A percentile compares a stretch with the other conserved stretches of the same genome.
These are phyloP conservation scores for Nettapus auritus DNA, from an alignment of 2,113 vertebrate species.

Conservation along the genomic window DNA sequence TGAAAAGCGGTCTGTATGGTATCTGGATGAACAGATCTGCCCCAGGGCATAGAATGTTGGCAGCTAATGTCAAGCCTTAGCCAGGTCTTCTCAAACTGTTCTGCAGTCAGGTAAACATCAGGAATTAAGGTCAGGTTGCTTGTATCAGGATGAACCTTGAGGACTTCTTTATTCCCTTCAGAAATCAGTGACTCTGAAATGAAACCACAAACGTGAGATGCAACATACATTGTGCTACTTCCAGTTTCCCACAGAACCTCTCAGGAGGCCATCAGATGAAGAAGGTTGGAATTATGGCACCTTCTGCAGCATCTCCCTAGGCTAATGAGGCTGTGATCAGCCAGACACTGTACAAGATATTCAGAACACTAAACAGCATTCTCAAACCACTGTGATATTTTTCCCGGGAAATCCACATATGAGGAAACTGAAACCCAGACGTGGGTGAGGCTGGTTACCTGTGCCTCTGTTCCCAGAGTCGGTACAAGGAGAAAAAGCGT, in stretches of 20 bases:
- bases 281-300: not conserved
- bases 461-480: slow-evolving; percentile 40
- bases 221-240: not conserved
- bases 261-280: not conserved
- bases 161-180: slow-evolving; percentile 53
- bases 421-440: not conserved
- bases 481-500: not conserved
- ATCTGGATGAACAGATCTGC: slow-evolving; percentile 72
- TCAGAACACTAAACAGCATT: not conserved
- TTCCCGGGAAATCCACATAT: accelerated
- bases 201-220: not conserved
- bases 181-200: slow-evolving; percentile 70
- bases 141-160: slow-evolving; percentile 33
- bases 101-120: slow-evolving; percentile 73
- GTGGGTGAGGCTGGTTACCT: not conserved
- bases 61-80: slow-evolving; percentile 70
- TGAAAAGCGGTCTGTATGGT: slow-evolving; percentile 87
- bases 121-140: slow-evolving; percentile 71
- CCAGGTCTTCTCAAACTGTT: slow-evolving; percentile 84
- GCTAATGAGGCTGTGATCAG: not conserved
- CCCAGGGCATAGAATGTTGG: slow-evolving; percentile 70
- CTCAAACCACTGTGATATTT: not conserved
- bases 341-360: not conserved
- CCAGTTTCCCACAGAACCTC: not conserved
- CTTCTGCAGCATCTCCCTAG: not conserved